A percentile compares a stretch with the other conserved stretches of the same genome.
phyloP scores from a whole-genome alignment of 1,140 invertebrate genomes.

The Venustaconcha ellipsiformis region DNA sequence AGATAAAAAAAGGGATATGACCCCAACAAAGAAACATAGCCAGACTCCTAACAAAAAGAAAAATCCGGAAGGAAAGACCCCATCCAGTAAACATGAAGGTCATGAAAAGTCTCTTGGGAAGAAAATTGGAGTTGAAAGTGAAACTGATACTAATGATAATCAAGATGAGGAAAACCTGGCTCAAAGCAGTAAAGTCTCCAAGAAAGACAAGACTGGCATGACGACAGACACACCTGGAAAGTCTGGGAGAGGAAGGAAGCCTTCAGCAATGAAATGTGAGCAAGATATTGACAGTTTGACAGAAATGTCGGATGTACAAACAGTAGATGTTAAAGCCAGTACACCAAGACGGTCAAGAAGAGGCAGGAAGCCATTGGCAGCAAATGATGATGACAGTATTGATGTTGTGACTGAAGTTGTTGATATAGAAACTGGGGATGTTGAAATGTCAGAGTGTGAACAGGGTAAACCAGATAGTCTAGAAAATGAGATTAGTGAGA shows the following conservation, averaged over 20 bases:
- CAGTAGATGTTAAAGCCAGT: constrained; percentile 2
- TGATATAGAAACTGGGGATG: no score
- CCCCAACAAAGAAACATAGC: neutral
- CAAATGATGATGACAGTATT: neutral
- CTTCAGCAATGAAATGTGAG: no score
- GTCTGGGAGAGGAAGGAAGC: no score
- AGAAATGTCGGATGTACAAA: constrained; percentile 8
- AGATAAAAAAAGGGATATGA: neutral
- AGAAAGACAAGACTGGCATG: no score
- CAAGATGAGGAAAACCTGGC: constrained; percentile 1
- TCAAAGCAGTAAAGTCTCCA: no score
- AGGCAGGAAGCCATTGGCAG: neutral
- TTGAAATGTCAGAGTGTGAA: no score
- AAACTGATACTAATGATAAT: constrained; percentile 5
- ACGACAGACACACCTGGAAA: no score
- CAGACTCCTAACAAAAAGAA: neutral
- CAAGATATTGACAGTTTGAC: no score
- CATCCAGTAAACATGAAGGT: neutral
- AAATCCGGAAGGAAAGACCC: neutral
- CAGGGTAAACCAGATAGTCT: no score
- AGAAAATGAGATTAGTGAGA: no score
- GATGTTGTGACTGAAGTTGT: neutral
- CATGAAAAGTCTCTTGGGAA: neutral
- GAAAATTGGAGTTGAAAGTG: neutral
- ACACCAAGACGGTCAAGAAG: constrained; percentile 2